Conservation (phyloP, 1,140 invertebrate species). For the Cardiocondyla obscurior region DNA sequence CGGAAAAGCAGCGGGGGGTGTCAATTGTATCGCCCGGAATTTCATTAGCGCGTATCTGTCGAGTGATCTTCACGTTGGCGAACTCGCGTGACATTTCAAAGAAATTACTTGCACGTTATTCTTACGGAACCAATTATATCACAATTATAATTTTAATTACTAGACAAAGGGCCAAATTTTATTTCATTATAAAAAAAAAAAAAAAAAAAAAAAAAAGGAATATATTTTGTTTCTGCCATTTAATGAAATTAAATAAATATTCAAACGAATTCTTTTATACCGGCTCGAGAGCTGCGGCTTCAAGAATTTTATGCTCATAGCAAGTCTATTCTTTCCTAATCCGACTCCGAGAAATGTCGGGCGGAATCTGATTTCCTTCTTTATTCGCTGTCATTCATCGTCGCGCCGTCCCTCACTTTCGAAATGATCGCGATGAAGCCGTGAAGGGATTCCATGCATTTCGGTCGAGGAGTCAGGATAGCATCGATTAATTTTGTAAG, state of each 20-base stretch:
- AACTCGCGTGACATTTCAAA: neutral
- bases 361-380: constrained; percentile 59
- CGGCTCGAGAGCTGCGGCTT: neutral
- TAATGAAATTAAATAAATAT: neutral
- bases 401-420: neutral
- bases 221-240: neutral
- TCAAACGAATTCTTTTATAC: neutral
- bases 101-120: neutral
- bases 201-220: neutral
- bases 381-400: constrained; percentile 44
- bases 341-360: constrained; percentile 8
- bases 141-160: neutral
- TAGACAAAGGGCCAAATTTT: neutral
- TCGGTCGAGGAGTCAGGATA: constrained; percentile 47
- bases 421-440: constrained; percentile 20
- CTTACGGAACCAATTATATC: neutral
- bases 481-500: constrained; percentile 66
- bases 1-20: neutral
- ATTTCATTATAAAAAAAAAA: neutral
- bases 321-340: constrained; percentile 32
- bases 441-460: constrained; percentile 26
- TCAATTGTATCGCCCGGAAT: neutral
- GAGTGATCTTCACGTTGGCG: neutral
- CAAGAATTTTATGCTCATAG: neutral
- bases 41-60: neutral